Conservation (phyloP, 2,797 vertebrate genomes). For the Enteromius mattozi region DNA sequence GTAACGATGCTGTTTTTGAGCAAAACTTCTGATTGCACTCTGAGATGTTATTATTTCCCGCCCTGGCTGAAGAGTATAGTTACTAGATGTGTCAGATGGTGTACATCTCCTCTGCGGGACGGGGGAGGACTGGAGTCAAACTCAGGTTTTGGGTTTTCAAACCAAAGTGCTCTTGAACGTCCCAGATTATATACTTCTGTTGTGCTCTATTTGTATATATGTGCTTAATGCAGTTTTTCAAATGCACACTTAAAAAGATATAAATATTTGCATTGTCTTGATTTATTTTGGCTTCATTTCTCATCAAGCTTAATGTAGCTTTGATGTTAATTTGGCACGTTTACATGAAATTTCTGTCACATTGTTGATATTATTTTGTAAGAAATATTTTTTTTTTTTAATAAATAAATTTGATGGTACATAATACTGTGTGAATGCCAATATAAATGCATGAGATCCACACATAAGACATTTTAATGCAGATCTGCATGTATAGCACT, state of each 20-base stretch:
- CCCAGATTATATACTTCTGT: not conserved
- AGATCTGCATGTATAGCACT: not conserved
- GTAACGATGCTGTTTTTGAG: not conserved
- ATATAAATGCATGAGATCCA: not conserved
- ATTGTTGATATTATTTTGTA: constrained; percentile 18
- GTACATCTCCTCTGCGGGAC: constrained; percentile 32
- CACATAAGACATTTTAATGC: not conserved
- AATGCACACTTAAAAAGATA: not conserved
- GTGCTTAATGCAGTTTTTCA: constrained; percentile 27
- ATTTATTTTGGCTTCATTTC: constrained; percentile 1
- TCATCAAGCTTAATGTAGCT: not conserved
- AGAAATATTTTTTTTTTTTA: not conserved
- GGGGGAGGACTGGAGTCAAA: constrained; percentile 10
- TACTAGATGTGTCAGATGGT: not conserved
- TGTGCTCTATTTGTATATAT: constrained; percentile 13
- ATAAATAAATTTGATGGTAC: constrained; percentile 12
- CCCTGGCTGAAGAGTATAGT: not conserved
- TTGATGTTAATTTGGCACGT: constrained; percentile 17
- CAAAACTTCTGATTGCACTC: constrained; percentile 12
- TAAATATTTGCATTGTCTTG: constrained; percentile 19
- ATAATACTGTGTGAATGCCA: not conserved
- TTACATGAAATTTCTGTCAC: constrained; percentile 3
- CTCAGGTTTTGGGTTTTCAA: constrained; percentile 37
- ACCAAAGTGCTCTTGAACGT: constrained; percentile 37
- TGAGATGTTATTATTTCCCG: not conserved